Evolutionary conservation across 2,888 invertebrate genomes (phyloP).

Genomic region (Sarcophaga rosellei): DNA sequence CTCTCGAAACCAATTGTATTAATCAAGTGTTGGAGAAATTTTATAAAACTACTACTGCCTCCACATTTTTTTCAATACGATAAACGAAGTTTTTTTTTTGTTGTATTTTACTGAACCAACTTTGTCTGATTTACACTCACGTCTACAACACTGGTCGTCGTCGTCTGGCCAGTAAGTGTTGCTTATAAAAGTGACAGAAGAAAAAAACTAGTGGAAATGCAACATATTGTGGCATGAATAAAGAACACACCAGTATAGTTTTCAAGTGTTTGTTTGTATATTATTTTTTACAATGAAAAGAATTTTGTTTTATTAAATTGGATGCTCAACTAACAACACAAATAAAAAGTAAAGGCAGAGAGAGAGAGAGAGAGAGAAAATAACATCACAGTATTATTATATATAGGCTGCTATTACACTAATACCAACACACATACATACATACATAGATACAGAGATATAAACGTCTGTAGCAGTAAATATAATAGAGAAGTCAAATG

Average conservation of each 20-base stretch:
- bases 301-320: background rate
- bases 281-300: slow-evolving; percentile 5
- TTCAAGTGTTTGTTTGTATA: slow-evolving; percentile 41
- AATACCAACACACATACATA: too few species aligned
- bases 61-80: too few species aligned
- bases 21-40: slow-evolving; percentile 61
- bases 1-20: background rate
- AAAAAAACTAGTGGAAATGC: background rate
- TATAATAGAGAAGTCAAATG: slow-evolving; percentile 58
- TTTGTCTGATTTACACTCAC: slow-evolving; percentile 31
- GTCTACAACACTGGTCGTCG: background rate
- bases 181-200: background rate
- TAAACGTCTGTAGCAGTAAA: slow-evolving; percentile 1
- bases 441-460: background rate
- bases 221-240: slow-evolving; percentile 26
- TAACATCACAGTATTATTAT: too few species aligned
- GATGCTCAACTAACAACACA: background rate
- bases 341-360: slow-evolving; percentile 34
- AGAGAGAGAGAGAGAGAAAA: background rate
- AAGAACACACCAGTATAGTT: background rate
- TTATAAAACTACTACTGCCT: background rate
- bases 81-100: slow-evolving; percentile 20
- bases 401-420: background rate
- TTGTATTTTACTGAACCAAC: too few species aligned
- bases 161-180: slow-evolving; percentile 25